Percentiles rank a stretch among this genome's conserved stretches.
Conservation (phyloP, 2,797 vertebrate genomes). For the Natrix natrix region DNA sequence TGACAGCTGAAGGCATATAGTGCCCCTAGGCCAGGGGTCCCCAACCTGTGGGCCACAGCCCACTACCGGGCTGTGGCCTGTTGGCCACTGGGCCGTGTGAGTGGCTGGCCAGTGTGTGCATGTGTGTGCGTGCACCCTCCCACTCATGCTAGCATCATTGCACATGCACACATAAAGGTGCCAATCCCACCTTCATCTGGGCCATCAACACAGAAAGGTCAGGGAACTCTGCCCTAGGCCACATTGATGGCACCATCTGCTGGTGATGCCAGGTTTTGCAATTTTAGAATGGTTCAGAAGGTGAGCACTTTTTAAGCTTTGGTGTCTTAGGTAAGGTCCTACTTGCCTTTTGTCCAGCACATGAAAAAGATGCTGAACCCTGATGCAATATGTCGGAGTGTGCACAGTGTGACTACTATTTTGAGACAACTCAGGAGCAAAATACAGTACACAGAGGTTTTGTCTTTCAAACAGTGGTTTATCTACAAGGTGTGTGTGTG, state of each 20-base stretch:
- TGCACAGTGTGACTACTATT: too few relatives aligned
- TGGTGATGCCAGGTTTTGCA: background rate
- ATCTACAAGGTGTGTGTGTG: too few relatives aligned
- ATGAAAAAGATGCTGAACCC: background rate
- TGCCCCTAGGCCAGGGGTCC: background rate
- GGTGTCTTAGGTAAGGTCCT: background rate
- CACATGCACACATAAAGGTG: fast-evolving
- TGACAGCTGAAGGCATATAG: background rate
- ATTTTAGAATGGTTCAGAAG: background rate
- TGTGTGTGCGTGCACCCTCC: too few relatives aligned
- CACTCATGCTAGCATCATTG: too few relatives aligned
- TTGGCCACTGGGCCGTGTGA: background rate
- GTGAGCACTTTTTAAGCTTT: background rate
- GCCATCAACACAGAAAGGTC: background rate
- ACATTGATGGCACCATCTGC: background rate
- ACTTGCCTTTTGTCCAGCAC: background rate
- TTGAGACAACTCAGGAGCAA: too few relatives aligned
- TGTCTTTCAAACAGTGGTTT: too few relatives aligned
- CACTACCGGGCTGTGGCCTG: fast-evolving
- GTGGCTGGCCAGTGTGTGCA: too few relatives aligned
- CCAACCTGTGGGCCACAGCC: fast-evolving
- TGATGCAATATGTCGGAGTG: background rate
- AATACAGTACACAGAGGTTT: too few relatives aligned
- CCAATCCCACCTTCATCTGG: too few relatives aligned
- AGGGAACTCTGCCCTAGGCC: background rate